Base-by-base conservation (phyloP, 64 coral and sea anemone genomes). In the Orbicella faveolata region DNA sequence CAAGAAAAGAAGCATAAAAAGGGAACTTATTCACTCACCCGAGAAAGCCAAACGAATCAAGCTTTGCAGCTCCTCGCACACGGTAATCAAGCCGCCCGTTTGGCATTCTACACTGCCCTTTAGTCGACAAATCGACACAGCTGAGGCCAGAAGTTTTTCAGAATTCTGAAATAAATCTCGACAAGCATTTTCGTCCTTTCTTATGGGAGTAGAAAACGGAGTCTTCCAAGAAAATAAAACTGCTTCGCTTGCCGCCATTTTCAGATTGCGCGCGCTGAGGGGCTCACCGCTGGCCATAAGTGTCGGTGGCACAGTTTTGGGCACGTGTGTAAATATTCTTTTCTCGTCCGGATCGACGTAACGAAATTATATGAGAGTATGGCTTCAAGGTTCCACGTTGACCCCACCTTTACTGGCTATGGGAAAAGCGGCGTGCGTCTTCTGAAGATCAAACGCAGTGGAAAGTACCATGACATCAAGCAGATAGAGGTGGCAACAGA, bases 51-150 rank as follows among this genome's bases (percentile, higher is more conserved):
- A 78, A 17, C 96, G 90, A 84, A 95, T 75, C 15, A 99, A 52
- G 62, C 96, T 93, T 74, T 99, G 96, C 16, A 99, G 84, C 51
- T 99, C 96, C 76, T 99, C 96, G 37, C 91, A 90, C 12, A 99
- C 96, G 20, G 96, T 99, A 23, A 99, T 95, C 6, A 99, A 73
- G 1, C 97, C 97, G 4, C 97, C 97, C 44, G 94, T 99, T 93
- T 99, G 97, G 52, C 97, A 99, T 77, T 99, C 94, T 6, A 99
- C 83, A 20, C 94, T 91, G 13, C 97, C 97, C 76, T 99, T 95
- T 18, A 99, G 78, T 68, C 97, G 91, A 91, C 97, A 99, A 36
- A 99, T 99, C 59, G 97, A 99, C 64, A 99, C 97, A 66, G 97
- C 94, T 65, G 97, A 99, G 36, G 97, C 97, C 52, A 99, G 89